These are phyloP conservation scores for Artibeus jamaicensis DNA, from an alignment of 2,797 vertebrate species.

Conservation along the genomic window DNA sequence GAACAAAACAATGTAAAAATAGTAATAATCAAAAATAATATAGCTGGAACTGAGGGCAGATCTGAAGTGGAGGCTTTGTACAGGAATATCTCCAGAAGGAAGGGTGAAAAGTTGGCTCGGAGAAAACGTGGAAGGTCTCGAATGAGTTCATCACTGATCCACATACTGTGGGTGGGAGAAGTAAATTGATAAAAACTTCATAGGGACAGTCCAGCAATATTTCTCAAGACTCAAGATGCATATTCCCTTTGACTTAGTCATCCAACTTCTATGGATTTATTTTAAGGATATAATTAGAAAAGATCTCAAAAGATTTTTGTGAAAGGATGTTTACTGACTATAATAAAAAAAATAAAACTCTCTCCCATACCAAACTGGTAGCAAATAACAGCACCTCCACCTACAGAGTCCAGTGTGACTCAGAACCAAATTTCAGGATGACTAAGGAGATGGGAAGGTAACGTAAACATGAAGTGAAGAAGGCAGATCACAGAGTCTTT, in stretches of 20 bases:
- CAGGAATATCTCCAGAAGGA: background rate
- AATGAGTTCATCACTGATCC: background rate
- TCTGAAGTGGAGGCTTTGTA: background rate
- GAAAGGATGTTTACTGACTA: background rate
- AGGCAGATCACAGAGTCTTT: background rate
- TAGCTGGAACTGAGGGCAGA: background rate
- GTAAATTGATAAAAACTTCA: background rate
- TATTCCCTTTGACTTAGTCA: background rate
- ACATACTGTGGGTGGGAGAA: background rate
- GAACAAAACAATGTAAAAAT: background rate
- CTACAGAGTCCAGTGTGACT: background rate
- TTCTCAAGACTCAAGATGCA: conserved; percentile 13
- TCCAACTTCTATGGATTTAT: background rate
- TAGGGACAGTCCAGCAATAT: background rate
- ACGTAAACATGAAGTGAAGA: background rate
- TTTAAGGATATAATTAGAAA: background rate
- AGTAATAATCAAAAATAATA: background rate
- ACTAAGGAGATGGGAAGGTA: background rate
- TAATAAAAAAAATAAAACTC: background rate
- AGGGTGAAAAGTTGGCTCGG: background rate
- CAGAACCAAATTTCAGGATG: background rate
- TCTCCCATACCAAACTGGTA: background rate
- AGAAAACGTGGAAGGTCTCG: background rate
- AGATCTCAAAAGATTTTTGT: background rate
- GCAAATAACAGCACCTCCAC: background rate